A percentile compares a stretch with the other conserved stretches of the same genome.
phyloP scores from a whole-genome alignment of 2,797 vertebrate genomes.

The Paedocypris micromegethes region DNA sequence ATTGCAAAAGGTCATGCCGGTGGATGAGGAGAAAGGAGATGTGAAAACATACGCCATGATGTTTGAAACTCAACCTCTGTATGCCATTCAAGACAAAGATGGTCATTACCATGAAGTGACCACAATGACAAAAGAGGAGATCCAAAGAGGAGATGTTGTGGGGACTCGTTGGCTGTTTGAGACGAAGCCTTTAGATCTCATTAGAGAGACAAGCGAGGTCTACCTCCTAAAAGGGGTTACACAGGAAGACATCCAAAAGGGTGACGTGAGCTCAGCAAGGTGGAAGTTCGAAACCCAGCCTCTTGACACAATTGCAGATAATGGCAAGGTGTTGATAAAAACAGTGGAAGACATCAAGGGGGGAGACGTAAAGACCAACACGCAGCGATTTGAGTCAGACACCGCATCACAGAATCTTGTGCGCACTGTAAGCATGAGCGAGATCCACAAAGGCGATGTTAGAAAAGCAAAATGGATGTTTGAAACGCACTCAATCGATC shows the following conservation, averaged over 20 bases:
- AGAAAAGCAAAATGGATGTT: conserved; percentile 88
- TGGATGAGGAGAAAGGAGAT: conserved; percentile 78
- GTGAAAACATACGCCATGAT: conserved; percentile 86
- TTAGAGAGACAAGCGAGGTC: conserved; percentile 80
- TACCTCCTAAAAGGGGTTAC: conserved; percentile 88
- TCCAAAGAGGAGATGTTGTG: conserved; percentile 82
- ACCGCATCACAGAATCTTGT: conserved; percentile 60
- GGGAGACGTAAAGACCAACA: conserved; percentile 78
- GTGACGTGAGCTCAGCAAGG: conserved; percentile 81
- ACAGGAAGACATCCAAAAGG: conserved; percentile 84
- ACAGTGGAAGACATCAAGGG: conserved; percentile 78
- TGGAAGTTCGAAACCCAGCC: conserved; percentile 91
- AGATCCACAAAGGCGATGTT: conserved; percentile 86
- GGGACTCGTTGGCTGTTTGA: conserved; percentile 91
- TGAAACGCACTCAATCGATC: conserved; percentile 83
- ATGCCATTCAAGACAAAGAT: conserved; percentile 87
- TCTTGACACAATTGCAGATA: conserved; percentile 80
- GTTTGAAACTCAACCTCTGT: conserved; percentile 90
- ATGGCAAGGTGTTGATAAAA: conserved; percentile 63
- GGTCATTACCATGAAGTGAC: conserved; percentile 89
- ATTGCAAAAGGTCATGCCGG: conserved; percentile 61
- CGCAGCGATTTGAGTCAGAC: conserved; percentile 79
- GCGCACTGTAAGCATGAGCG: conserved; percentile 82
- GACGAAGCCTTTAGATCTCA: conserved; percentile 88
- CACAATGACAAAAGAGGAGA: conserved; percentile 87